Percentiles rank a stretch among this genome's conserved stretches.
Evolutionary conservation across 2,113 vertebrate genomes (phyloP).

Genomic region (Diglossa brunneiventris): DNA sequence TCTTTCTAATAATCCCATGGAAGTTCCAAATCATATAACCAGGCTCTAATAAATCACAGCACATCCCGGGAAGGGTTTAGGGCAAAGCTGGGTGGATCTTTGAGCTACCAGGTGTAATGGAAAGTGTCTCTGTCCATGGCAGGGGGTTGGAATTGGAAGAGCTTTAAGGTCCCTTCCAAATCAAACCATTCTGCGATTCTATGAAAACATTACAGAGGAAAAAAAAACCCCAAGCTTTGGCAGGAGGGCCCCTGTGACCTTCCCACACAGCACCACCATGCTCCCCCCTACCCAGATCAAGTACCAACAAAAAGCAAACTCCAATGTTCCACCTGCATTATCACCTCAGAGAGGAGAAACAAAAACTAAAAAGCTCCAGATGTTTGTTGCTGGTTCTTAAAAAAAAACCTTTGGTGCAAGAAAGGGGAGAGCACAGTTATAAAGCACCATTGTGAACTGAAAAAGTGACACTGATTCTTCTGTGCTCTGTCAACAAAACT

Average conservation of each 20-base stretch:
- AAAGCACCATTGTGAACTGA: neutral
- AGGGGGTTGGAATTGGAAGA: neutral
- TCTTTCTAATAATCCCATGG: neutral
- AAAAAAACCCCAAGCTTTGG: neutral
- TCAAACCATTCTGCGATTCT: neutral
- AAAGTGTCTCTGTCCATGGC: neutral
- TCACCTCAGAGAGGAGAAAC: neutral
- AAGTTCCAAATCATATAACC: neutral
- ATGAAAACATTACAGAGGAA: neutral
- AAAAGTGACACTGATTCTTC: neutral
- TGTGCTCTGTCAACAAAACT: neutral
- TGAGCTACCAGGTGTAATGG: neutral
- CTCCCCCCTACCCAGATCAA: neutral
- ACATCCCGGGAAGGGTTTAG: neutral
- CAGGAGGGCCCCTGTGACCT: neutral
- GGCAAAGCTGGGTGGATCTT: neutral
- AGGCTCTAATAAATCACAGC: neutral
- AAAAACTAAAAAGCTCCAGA: neutral
- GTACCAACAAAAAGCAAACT: neutral
- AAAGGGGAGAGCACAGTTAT: rapidly evolving
- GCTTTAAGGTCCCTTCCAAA: neutral
- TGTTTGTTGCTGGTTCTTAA: neutral
- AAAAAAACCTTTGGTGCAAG: neutral
- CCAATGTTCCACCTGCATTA: neutral
- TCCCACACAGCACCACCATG: rapidly evolving